These are phyloP conservation scores for Sarotherodon lohbergeri DNA, from an alignment of 2,113 vertebrate species.

Conservation along the genomic window DNA sequence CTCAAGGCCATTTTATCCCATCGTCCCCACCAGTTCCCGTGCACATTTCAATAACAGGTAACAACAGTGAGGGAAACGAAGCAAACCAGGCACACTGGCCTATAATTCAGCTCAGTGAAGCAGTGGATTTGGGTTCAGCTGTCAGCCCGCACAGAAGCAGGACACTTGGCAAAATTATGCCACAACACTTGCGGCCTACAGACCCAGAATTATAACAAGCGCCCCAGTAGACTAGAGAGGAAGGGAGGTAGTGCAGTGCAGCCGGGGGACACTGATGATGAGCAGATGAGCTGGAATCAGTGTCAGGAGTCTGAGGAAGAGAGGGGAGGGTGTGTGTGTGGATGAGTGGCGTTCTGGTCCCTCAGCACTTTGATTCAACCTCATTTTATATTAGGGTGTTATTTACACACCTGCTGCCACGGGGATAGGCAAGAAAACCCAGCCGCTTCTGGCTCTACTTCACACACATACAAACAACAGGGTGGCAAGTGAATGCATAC, in stretches of 20 bases:
- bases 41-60: slow-evolving; percentile 34
- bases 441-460: not conserved
- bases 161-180: slow-evolving; percentile 57
- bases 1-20: not conserved
- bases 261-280: slow-evolving; percentile 16
- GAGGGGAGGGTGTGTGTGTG: not conserved
- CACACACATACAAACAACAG: not conserved
- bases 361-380: slow-evolving; percentile 46
- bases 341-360: slow-evolving; percentile 24
- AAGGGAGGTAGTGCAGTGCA: not conserved
- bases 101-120: slow-evolving; percentile 52
- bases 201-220: slow-evolving; percentile 53
- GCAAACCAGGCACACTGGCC: slow-evolving; percentile 5
- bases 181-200: slow-evolving; percentile 29
- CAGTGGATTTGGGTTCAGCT: slow-evolving; percentile 54
- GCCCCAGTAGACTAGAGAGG: slow-evolving; percentile 21
- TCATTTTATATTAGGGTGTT: slow-evolving; percentile 52
- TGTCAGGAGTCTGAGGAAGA: slow-evolving; percentile 27
- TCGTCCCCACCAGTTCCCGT: not conserved
- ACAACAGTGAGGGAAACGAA: slow-evolving; percentile 15
- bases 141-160: slow-evolving; percentile 26
- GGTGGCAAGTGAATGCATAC: slow-evolving; percentile 10
- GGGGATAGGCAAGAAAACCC: not conserved
- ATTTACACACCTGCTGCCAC: slow-evolving; percentile 69
- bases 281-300: slow-evolving; percentile 61